phyloP scores from a whole-genome alignment of 2,797 vertebrate species.

The Cryptoblepharus egeriae region DNA sequence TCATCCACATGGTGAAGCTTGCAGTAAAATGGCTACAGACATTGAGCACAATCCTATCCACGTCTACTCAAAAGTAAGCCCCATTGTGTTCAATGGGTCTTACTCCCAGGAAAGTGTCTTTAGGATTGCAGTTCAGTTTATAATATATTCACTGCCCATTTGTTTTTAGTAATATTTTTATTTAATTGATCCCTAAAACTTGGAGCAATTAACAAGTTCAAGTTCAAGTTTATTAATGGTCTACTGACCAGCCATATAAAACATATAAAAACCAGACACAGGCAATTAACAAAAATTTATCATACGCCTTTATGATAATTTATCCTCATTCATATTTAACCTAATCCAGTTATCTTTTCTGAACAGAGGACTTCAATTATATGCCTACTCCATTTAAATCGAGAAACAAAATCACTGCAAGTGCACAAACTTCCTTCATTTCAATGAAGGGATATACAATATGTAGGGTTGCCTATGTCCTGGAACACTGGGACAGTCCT shows the following conservation, averaged over 20 bases:
- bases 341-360: neutral
- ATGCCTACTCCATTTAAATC: neutral
- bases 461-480: no score
- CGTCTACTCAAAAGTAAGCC: no score
- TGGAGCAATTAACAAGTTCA: neutral
- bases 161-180: neutral
- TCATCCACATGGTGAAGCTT: neutral
- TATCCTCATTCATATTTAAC: neutral
- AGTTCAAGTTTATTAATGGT: no score
- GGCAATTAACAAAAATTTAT: neutral
- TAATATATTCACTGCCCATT: neutral
- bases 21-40: slow-evolving; percentile 52
- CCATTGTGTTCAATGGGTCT: no score
- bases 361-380: neutral
- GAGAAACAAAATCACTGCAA: neutral
- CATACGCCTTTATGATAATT: no score
- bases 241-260: no score
- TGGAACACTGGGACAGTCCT: no score
- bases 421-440: neutral
- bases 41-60: no score
- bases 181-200: neutral
- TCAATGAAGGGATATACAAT: neutral
- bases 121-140: no score
- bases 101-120: no score
- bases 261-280: no score